Evolutionary conservation across 2,888 invertebrate genomes (phyloP), one percentile per base, ranked within the genome.

Genomic region (Ryuthela nishihirai): DNA sequence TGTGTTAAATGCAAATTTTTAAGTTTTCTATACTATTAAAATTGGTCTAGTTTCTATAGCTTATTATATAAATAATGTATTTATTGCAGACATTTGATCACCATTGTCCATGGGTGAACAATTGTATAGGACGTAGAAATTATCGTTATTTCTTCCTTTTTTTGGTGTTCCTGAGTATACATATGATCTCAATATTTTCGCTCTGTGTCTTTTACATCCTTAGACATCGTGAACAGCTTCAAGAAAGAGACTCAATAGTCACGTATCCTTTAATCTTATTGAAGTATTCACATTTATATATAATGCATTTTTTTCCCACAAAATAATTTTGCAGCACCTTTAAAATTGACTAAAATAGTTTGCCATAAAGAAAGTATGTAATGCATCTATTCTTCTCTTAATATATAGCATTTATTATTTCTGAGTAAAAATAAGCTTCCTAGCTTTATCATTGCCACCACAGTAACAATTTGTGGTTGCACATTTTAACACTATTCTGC

Each of bases 61-160:
- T 21, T 32, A 21, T 34, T 17, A 17, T 0, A n/a, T 15, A 18
- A 29, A 18, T 6, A 40, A 23, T 43, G 21, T 36, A 25, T 46
- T 36, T 83, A n/a, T n/a, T 83, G 46, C 81, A 98, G 93, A 97
- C 95, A 53, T 99, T 99, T 77, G 99, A 99, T 80, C 99, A 99
- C 81, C 99, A 99, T 78, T 99, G 99, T 35, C 62, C 93, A 64
- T 93, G 93, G 93, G 91, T 93, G 72, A 93, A 93, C 78, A 94
- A 94, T 78, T 94, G 93, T 76, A 95, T 97, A 73, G 97, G 97
- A 65, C 83, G 94, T 71, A 83, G 97, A 70, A 97, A 97, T 78
- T 99, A 99, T 78, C 82, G 98, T 73, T 97, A 93, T 78, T 99
- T 99, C 82, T 98, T 99, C 80, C 89, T 95, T 81, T 99, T 99